phyloP scores from a whole-genome alignment of 2,888 invertebrate genomes.

The Drosophila formosana region DNA sequence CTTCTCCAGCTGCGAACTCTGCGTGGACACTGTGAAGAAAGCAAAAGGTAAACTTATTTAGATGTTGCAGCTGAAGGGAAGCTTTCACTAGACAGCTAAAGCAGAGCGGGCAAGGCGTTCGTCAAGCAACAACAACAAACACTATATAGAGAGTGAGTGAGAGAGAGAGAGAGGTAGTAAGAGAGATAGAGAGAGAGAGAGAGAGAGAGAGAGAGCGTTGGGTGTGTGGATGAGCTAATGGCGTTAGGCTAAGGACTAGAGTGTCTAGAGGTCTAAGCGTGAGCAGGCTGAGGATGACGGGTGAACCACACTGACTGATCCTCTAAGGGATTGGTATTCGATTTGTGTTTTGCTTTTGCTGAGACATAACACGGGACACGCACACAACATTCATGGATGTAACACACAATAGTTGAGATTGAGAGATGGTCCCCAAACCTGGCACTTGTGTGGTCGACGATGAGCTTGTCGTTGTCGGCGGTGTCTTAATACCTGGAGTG shows the following conservation, averaged over 20 bases:
- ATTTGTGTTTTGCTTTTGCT: neutral
- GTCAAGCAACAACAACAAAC: conserved; percentile 84
- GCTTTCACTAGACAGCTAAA: conserved; percentile 57
- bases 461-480: conserved; percentile 85
- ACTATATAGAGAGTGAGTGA: conserved; percentile 43
- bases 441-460: conserved; percentile 86
- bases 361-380: conserved; percentile 21
- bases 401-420: conserved; percentile 39
- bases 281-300: conserved; percentile 11
- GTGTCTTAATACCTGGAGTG: conserved; percentile 86
- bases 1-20: conserved; percentile 86
- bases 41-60: neutral
- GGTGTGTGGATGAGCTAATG: conserved; percentile 56
- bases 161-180: neutral
- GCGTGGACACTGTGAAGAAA: conserved; percentile 81
- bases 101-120: conserved; percentile 80
- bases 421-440: conserved; percentile 83
- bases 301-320: conserved; percentile 36
- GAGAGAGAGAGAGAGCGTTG: conserved; percentile 60
- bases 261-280: conserved; percentile 35
- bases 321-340: neutral
- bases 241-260: conserved; percentile 28
- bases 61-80: neutral
- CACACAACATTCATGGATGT: conserved; percentile 50
- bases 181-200: neutral